These are phyloP conservation scores for Sigmodon hispidus DNA, from an alignment of 2,113 vertebrate genomes.

Conservation along the genomic window DNA sequence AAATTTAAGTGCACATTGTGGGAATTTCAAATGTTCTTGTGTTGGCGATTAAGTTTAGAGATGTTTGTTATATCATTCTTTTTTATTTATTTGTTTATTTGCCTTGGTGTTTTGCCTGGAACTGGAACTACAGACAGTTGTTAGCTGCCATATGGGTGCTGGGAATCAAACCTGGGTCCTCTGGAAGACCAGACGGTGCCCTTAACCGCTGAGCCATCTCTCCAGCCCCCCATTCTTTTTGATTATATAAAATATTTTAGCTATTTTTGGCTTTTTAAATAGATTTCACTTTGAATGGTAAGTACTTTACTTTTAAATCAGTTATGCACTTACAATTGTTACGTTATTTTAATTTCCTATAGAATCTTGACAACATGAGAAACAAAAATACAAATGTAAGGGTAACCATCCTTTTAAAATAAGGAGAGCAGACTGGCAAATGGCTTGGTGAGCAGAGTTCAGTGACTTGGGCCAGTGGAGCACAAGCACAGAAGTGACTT, in stretches of 20 bases:
- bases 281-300: neutral
- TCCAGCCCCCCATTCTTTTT: no score
- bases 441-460: neutral
- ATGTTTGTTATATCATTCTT: neutral
- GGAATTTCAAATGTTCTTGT: neutral
- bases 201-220: no score
- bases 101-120: no score
- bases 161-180: no score
- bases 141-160: no score
- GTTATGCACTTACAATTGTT: constrained; percentile 17
- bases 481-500: neutral
- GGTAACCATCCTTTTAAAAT: neutral
- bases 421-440: neutral
- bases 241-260: neutral
- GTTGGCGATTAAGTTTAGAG: neutral
- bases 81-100: neutral
- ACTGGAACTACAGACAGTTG: no score
- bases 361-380: neutral
- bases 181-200: no score
- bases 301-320: constrained; percentile 17
- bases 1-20: neutral
- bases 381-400: constrained; percentile 6
- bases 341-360: constrained; percentile 26
- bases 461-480: neutral
- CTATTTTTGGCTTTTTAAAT: constrained; percentile 15